Base-by-base conservation (phyloP, 2,113 vertebrate species). In the Chunga burmeisteri region DNA sequence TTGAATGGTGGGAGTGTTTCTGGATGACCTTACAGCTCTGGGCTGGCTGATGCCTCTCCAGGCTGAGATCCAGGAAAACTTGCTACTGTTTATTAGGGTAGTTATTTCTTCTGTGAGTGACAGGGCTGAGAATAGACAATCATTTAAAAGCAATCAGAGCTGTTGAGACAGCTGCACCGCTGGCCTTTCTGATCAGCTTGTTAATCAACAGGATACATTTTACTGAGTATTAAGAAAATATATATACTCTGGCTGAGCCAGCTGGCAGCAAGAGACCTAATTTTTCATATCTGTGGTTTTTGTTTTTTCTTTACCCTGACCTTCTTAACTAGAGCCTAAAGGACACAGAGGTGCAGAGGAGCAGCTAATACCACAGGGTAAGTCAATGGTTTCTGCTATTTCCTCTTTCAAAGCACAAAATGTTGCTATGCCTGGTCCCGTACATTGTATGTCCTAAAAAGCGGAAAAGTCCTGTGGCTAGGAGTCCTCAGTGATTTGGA, bases 151-250 rank as follows among this genome's bases (percentile, higher is more conserved):
- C 90, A 79, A 75, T 95, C 90, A 80, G 88, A 82, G 83, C 81
- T 96, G 93, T 94, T 94, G 97, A 97, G 94, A 93, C 96, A 97
- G 96, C 96, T 97, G 95, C 77, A 80, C 65, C 4, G 2, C 86
- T 96, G 96, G 81, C 63, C 93, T 79, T 84, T 91, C 93, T 92
- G 88, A 96, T 89, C 94, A 94, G 90, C 92, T 94, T 92, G 86
- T 93, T 96, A 95, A 96, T 96, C 95, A 96, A 89, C 93, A 96
- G 86, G 75, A 85, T 70, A 78, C 30, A n/a, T 94, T 92, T 93
- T 85, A 90, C 77, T 91, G 58, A 92, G 70, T 59, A 91, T 87
- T 91, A 86, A 78, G 90, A 90, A 95, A 92, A 96, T 73, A 73
- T 36, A 93, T 85, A 49, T 49, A 27, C 46, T 92, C 49, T 72